Evolutionary conservation across 2,113 vertebrate genomes (phyloP), one percentile per base, ranked within the genome.

Genomic region (Aramus guarauna): DNA sequence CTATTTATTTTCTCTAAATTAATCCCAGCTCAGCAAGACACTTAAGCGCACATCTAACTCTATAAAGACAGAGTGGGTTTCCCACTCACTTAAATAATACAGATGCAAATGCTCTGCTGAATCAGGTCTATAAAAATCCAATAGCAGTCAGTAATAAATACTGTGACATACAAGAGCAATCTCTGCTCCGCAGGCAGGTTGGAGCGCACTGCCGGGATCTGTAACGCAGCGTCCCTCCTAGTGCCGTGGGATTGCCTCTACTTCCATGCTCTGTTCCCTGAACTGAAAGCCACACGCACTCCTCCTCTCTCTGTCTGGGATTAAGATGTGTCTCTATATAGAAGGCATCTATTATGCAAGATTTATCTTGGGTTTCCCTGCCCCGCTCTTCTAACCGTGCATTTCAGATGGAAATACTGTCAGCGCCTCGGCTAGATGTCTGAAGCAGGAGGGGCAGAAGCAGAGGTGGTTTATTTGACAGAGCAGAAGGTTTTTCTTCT

Each of bases 11-110:
- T 92, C 74, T 55, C 43, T 62, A 80, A 82, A 96, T 92, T 92
- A 96, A 85, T 62, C 85, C 69, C 84, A 92, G 62, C 81, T 96
- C 95, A 92, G 89, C 86, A 87, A 94, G 84, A 87, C 86, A 45
- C 66, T 93, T 71, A 68, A 87, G 48, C n/a, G 3, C 48, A 85
- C 16, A 64, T 76, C 80, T 45, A 78, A 82, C 85, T 91, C 78
- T 45, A 82, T 72, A 92, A 74, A 37, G 41, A 92, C 58, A 68
- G 20, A 18, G 77, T 47, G 45, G 52, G 15, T 87, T 94, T 80
- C 77, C 74, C 62, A 58, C 60, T 91, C 43, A 55, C 85, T 93
- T 71, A 89, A 84, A 86, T 6, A 89, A 83, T 75, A 74, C 62
- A 89, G 86, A 94, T 92, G 73, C 47, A 91, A 95, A 91, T 68